Evolutionary conservation across 2,797 vertebrate species (phyloP), one percentile per base, ranked within the genome.

Genomic region (Thamnophis elegans): DNA sequence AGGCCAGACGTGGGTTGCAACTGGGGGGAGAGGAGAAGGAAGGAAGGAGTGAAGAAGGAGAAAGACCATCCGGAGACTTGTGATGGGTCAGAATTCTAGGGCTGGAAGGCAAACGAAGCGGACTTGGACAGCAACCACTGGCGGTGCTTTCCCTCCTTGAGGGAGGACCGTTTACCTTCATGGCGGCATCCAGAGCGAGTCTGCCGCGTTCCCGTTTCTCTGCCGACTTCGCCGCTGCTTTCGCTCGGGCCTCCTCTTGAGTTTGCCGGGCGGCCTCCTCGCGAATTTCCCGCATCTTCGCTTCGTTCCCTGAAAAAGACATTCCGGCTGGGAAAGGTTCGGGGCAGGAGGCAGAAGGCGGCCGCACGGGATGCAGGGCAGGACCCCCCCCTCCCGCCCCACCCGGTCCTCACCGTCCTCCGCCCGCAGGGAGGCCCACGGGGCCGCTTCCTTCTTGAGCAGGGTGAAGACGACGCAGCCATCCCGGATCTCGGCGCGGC

Each of bases 401-500:
- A 9, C 4, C 36, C 20, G 20, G 0, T 85, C 95, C 97, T 97
- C 95, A 99, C 98, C 94, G 82, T 96, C 94, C 20, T 87, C 90
- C 53, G 97, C 53, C 87, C 95, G 97, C 32, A 99, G 98, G 7
- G 97, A 95, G 42, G 98, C 97, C 99, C 99, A 99, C 87, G 97
- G 12, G 89, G 92, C 96, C 0, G 90, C 93, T 90, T 96, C 98
- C 95, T 96, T 98, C 95, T 99, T 99, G 88, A 96, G 96, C 93
- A 99, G 96, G 12, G 97, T 98, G 95, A 99, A 98, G 88, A 98
- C 92, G 26, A 98, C 97, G 0, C 95, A 94, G 32, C 98, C 98
- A 89, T 99, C 96, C 93, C 98, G 98, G 93, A 99, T 97, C 96
- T 98, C 99, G 1, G 98, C 99, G 22, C 97, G 96, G 95, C 99